phyloP scores from a whole-genome alignment of 2,113 vertebrate species.

The Paralichthys olivaceus region DNA sequence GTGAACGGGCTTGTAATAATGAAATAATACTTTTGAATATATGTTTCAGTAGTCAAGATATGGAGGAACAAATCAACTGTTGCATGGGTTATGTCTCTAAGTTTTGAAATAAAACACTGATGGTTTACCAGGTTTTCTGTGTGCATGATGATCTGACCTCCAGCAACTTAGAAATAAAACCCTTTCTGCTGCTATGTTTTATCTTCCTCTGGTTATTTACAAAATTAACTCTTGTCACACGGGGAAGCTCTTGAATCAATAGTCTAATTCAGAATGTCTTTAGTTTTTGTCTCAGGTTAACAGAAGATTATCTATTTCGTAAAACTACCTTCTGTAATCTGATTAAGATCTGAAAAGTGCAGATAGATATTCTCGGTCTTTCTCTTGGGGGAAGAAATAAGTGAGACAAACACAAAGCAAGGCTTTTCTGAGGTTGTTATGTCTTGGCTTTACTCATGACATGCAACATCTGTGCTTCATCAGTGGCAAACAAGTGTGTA shows the following conservation, averaged over 20 bases:
- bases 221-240: background rate
- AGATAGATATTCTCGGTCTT: background rate
- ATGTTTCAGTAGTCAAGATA: too few species aligned
- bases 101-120: background rate
- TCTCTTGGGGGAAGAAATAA: conserved; percentile 1
- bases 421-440: conserved; percentile 53
- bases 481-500: conserved; percentile 54
- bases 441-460: conserved; percentile 35
- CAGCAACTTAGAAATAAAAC: background rate
- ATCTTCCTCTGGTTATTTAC: background rate
- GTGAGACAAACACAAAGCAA: conserved; percentile 43
- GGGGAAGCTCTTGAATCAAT: conserved; percentile 1
- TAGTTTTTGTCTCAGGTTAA: conserved; percentile 1
- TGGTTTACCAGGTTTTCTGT: background rate
- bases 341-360: conserved; percentile 15
- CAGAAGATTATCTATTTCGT: conserved; percentile 16
- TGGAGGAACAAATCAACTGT: too few species aligned
- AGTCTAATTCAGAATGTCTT: background rate
- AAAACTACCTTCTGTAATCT: conserved; percentile 17
- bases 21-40: background rate
- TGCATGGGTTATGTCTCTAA: too few species aligned
- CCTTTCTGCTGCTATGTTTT: background rate
- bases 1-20: background rate
- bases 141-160: too few species aligned
- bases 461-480: conserved; percentile 64